A percentile compares a stretch with the other conserved stretches of the same genome.
Conservation (phyloP, 2,797 vertebrate species). For the Myripristis jacobus region DNA sequence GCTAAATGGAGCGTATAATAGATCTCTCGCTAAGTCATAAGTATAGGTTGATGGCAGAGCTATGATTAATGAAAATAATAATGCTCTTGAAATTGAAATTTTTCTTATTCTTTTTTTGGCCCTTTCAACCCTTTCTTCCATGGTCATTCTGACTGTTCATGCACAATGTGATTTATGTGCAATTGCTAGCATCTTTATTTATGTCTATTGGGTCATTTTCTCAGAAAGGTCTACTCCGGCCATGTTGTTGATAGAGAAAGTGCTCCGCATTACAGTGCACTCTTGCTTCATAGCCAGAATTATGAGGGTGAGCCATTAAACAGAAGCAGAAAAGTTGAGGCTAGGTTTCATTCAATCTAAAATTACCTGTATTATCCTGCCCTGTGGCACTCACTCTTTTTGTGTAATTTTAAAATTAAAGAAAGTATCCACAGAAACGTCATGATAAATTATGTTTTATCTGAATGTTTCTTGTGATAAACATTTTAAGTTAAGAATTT, state of each 20-base stretch:
- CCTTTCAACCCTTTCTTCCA: constrained; percentile 79
- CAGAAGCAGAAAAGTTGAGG: background rate
- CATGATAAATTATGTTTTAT: constrained; percentile 7
- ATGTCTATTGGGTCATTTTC: constrained; percentile 68
- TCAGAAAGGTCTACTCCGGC: constrained; percentile 49
- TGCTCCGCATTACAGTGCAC: constrained; percentile 54
- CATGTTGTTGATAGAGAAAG: constrained; percentile 47
- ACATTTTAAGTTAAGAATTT: constrained; percentile 18
- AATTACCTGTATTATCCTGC: constrained; percentile 43
- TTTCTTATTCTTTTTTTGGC: constrained; percentile 90
- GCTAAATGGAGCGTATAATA: constrained; percentile 99
- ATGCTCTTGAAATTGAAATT: constrained; percentile 99
- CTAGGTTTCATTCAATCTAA: constrained; percentile 12
- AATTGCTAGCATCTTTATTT: constrained; percentile 83
- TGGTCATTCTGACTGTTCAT: constrained; percentile 91
- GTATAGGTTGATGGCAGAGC: constrained; percentile 95
- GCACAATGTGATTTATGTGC: constrained; percentile 92
- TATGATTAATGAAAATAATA: constrained; percentile 99
- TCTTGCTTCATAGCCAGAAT: constrained; percentile 47
- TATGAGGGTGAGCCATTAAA: constrained; percentile 35
- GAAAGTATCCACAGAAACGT: constrained; percentile 33
- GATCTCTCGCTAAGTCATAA: constrained; percentile 99
- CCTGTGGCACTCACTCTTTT: constrained; percentile 34
- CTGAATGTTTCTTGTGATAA: background rate
- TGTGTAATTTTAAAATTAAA: constrained; percentile 32